Percentiles rank a stretch among this genome's conserved stretches.
Conservation (phyloP, 2,888 invertebrate species). For the Pemphredon lugubris region DNA sequence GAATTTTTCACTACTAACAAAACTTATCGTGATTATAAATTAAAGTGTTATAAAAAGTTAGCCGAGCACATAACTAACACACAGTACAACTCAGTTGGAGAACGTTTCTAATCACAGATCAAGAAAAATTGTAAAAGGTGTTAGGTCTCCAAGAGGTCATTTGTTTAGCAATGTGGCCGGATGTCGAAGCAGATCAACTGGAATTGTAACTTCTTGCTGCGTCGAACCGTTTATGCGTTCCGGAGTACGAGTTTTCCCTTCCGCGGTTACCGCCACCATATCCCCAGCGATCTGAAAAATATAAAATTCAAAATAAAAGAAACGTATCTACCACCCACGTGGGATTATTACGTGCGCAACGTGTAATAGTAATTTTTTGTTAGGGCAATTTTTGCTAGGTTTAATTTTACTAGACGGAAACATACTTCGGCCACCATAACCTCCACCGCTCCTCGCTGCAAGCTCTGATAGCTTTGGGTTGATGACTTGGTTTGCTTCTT, state of each 20-base stretch:
- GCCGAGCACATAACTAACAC: constrained; percentile 37
- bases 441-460: constrained; percentile 86
- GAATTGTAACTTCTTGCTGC: constrained; percentile 64
- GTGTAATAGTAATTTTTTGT: too few species aligned
- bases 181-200: constrained; percentile 33
- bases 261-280: constrained; percentile 69
- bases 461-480: constrained; percentile 93
- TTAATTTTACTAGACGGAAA: too few species aligned
- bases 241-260: constrained; percentile 72
- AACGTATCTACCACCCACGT: neutral
- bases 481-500: constrained; percentile 92
- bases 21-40: constrained; percentile 42
- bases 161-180: constrained; percentile 44
- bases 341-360: neutral
- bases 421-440: constrained; percentile 82
- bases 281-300: constrained; percentile 74
- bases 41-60: constrained; percentile 34
- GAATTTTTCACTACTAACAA: constrained; percentile 29
- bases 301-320: neutral
- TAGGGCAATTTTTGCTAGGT: too few species aligned
- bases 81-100: constrained; percentile 25
- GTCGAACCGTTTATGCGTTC: constrained; percentile 74
- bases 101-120: constrained; percentile 60
- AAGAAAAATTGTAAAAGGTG: constrained; percentile 53
- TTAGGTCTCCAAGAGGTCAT: constrained; percentile 53